A percentile compares a stretch with the other conserved stretches of the same genome.
Evolutionary conservation across 2,888 invertebrate genomes (phyloP).

Genomic region (Phymatocera aterrima): DNA sequence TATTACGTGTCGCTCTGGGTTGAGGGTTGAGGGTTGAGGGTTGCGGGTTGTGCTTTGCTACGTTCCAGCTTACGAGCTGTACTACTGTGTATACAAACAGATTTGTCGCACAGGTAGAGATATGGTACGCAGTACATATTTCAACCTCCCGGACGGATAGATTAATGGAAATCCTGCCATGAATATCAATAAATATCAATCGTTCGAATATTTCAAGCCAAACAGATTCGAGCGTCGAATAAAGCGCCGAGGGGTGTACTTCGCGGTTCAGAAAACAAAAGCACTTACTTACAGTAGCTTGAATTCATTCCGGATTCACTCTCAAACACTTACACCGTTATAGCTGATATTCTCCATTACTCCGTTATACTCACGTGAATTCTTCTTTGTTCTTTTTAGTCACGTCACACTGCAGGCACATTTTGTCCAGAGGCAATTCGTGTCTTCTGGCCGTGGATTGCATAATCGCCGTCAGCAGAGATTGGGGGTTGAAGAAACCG

Average conservation of each 20-base stretch:
- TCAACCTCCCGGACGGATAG: not conserved
- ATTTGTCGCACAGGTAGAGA: constrained; percentile 13
- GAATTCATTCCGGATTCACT: no score
- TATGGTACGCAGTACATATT: not conserved
- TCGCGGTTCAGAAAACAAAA: not conserved
- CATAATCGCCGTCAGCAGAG: constrained; percentile 97
- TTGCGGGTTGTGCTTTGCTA: constrained; percentile 6
- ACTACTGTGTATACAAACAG: constrained; percentile 7
- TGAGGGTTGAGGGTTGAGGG: constrained; percentile 21
- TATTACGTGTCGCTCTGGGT: constrained; percentile 34
- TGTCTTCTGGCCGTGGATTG: constrained; percentile 96
- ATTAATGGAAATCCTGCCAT: constrained; percentile 21
- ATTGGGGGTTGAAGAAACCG: constrained; percentile 99
- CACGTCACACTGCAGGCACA: constrained; percentile 98
- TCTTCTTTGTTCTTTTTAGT: constrained; percentile 98
- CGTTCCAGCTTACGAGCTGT: not conserved
- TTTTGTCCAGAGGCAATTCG: constrained; percentile 95
- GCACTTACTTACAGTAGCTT: not conserved
- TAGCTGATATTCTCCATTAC: no score
- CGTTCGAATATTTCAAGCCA: not conserved
- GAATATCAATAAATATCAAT: constrained; percentile 6
- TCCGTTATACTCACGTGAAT: constrained; percentile 90
- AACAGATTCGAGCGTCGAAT: no score
- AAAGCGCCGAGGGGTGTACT: no score
- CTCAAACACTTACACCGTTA: no score